Percentiles rank a stretch among this genome's conserved stretches.
phyloP scores from a whole-genome alignment of 2,888 invertebrate species.

The Therioaphis trifolii region DNA sequence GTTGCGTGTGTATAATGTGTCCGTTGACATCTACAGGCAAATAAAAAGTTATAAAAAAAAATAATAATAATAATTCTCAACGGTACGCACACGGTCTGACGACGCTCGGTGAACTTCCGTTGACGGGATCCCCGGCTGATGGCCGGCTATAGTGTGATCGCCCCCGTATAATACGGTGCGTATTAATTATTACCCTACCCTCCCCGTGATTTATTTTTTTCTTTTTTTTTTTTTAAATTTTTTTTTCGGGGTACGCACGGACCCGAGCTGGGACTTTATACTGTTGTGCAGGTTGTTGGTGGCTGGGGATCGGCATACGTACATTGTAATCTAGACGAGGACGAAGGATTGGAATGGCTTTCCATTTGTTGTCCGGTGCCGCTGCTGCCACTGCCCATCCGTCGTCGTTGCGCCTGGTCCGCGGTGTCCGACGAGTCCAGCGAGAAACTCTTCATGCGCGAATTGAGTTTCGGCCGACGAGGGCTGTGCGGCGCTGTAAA shows the following conservation, averaged over 20 bases:
- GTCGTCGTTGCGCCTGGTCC: slow-evolving; percentile 81
- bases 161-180: no score
- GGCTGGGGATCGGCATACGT: slow-evolving; percentile 67
- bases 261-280: no score
- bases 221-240: no score
- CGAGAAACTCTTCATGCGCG: slow-evolving; percentile 97
- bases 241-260: no score
- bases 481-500: slow-evolving; percentile 92
- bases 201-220: no score
- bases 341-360: slow-evolving; percentile 72
- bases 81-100: not conserved
- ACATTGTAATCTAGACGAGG: slow-evolving; percentile 75
- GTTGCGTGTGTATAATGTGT: no score
- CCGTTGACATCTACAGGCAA: slow-evolving; percentile 28
- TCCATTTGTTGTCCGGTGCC: slow-evolving; percentile 69
- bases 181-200: no score
- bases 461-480: slow-evolving; percentile 93
- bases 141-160: no score
- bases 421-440: slow-evolving; percentile 95
- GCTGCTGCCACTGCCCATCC: slow-evolving; percentile 71
- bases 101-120: not conserved
- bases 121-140: no score
- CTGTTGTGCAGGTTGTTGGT: no score
- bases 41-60: no score
- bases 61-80: not conserved